Evolutionary conservation across 1,140 invertebrate species (phyloP).

Genomic region (Pygmarrhopalites habei): DNA sequence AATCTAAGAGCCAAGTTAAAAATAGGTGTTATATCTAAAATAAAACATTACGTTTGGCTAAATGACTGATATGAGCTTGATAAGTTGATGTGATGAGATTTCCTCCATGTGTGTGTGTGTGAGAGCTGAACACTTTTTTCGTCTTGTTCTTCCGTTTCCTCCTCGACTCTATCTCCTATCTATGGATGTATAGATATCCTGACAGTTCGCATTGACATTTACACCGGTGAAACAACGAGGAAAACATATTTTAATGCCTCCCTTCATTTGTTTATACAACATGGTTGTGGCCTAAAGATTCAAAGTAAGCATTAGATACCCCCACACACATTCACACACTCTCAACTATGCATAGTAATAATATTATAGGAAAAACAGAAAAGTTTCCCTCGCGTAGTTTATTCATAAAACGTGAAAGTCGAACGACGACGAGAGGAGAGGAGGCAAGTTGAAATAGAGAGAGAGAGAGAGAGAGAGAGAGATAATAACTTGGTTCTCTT

Average conservation of each 20-base stretch:
- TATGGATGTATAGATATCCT: no score
- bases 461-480: not conserved
- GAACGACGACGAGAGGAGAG: not conserved
- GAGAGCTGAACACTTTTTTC: no score
- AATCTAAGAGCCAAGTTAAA: not conserved
- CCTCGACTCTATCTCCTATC: no score
- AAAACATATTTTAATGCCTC: constrained; percentile 14
- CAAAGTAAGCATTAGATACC: no score
- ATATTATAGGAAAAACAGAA: no score
- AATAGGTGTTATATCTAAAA: not conserved
- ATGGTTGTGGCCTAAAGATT: not conserved
- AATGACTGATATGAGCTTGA: constrained; percentile 7
- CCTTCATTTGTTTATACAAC: constrained; percentile 7
- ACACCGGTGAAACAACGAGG: not conserved
- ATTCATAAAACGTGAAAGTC: not conserved
- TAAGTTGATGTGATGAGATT: constrained; percentile 9
- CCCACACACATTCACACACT: no score
- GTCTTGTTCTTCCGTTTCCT: no score
- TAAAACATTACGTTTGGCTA: not conserved
- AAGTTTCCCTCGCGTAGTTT: not conserved
- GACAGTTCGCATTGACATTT: constrained; percentile 3
- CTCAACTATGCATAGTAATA: no score
- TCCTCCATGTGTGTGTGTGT: not conserved
- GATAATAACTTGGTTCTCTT: not conserved
- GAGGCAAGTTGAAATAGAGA: no score